Evolutionary conservation across 2,113 vertebrate species (phyloP), one percentile per base, ranked within the genome.

Genomic region (Cervus canadensis): DNA sequence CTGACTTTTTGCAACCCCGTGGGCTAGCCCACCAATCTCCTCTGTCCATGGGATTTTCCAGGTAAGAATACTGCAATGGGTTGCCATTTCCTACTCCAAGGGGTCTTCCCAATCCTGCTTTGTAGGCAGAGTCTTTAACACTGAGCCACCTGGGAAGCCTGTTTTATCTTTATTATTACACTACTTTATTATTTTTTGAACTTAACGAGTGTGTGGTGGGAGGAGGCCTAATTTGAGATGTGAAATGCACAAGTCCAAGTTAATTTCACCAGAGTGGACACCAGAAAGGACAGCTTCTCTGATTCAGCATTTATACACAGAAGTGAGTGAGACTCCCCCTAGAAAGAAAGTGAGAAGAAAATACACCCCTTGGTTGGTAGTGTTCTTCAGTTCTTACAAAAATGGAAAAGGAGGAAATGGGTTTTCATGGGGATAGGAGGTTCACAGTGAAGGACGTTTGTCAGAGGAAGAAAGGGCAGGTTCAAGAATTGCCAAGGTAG

Each of bases 271-370:
- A 81, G 79, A 84, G 30, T 45, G 59, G 48, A 11, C 8, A 76
- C 25, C 26, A 89, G 50, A 48, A 89, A 95, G 12, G 9, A 45
- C 8, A 76, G 30, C 21, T 62, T 96, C 50, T 94, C 89, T 84
- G 14, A 50, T 83, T 82, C 50, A 36, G 21, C 54, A 43, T 14
- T 79, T 91, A 67, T 21, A 67, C 6, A 14, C 71, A n/a, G 16
- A 40, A 89, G 19, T 36, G 25, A 96, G 36, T 33, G 1, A 86
- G 50, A 81, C 15, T 13, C 21, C 3, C 19, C 9, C 9, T 28
- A 78, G 40, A 40, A 21, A 94, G 45, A 94, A 87, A 87, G 12
- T 79, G 45, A 95, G 88, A 95, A 87, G 40, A 92, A 96, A 89
- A 86, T 48, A 85, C 59, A 50, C 43, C 89, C 21, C 19, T 15